A percentile compares a stretch with the other conserved stretches of the same genome.
phyloP scores from a whole-genome alignment of 2,113 vertebrate species.

The Brachyhypopomus gauderio region DNA sequence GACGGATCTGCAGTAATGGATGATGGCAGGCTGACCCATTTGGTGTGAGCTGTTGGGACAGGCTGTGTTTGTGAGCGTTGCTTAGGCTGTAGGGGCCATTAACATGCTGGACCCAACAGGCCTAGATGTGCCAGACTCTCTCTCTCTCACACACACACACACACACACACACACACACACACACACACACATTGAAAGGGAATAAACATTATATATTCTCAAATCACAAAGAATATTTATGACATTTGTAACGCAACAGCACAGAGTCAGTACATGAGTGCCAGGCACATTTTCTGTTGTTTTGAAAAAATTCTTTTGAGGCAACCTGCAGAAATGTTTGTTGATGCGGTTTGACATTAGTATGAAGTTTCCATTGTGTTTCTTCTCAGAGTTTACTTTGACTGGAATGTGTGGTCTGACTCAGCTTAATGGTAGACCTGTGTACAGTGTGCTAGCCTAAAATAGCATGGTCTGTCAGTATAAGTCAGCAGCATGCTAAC shows the following conservation, averaged over 20 bases:
- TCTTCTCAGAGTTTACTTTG: constrained; percentile 26
- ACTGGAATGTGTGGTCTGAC: constrained; percentile 38
- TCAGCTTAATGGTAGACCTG: constrained; percentile 41
- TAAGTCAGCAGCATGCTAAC: constrained; percentile 44
- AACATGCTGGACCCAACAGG: constrained; percentile 18
- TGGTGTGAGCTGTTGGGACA: neutral
- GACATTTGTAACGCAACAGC: constrained; percentile 8
- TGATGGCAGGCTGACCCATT: neutral
- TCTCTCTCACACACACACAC: neutral
- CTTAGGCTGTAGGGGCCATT: neutral
- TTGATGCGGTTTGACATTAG: constrained; percentile 26
- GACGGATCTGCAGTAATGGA: constrained; percentile 28
- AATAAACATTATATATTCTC: constrained; percentile 1
- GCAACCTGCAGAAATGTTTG: constrained; percentile 19
- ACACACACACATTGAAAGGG: neutral
- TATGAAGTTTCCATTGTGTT: constrained; percentile 27
- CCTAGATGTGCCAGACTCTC: neutral
- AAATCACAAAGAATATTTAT: constrained; percentile 12
- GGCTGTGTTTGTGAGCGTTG: neutral
- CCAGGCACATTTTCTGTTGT: neutral
- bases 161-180: neutral
- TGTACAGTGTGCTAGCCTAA: constrained; percentile 40
- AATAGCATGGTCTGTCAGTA: constrained; percentile 44
- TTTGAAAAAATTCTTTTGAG: constrained; percentile 1
- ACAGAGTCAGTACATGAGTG: neutral